Conservation (phyloP, 1,140 invertebrate genomes). For the Euschistus heros region DNA sequence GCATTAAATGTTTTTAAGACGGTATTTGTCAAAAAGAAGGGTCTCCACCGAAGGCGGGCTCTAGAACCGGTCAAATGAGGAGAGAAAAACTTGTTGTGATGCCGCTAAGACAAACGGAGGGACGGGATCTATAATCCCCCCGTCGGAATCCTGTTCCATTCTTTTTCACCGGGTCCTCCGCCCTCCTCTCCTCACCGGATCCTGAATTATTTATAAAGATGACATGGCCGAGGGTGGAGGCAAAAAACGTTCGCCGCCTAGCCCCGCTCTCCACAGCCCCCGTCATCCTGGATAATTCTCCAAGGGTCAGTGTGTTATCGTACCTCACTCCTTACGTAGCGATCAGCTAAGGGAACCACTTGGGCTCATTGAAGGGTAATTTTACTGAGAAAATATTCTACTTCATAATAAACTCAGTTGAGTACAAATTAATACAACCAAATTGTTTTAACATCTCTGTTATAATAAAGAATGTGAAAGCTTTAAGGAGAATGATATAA, state of each 20-base stretch:
- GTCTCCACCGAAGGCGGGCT: background rate
- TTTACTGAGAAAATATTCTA: too few species aligned
- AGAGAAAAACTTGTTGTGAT: conserved; percentile 14
- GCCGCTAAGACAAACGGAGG: conserved; percentile 9
- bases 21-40: conserved; percentile 16
- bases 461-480: too few species aligned
- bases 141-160: background rate
- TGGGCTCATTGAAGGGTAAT: too few species aligned
- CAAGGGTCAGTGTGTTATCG: too few species aligned
- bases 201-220: conserved; percentile 18
- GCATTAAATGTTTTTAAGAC: conserved; percentile 14
- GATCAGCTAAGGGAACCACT: too few species aligned
- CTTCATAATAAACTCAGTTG: too few species aligned
- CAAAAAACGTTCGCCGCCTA: background rate
- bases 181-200: background rate
- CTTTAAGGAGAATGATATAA: too few species aligned
- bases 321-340: too few species aligned
- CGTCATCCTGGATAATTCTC: background rate
- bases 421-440: too few species aligned
- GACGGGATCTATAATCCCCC: conserved; percentile 1
- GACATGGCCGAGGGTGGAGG: background rate
- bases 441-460: too few species aligned
- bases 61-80: background rate
- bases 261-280: background rate
- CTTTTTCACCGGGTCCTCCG: conserved; percentile 4